Conservation (phyloP, 2,888 invertebrate species). For the Drosophila robusta region DNA sequence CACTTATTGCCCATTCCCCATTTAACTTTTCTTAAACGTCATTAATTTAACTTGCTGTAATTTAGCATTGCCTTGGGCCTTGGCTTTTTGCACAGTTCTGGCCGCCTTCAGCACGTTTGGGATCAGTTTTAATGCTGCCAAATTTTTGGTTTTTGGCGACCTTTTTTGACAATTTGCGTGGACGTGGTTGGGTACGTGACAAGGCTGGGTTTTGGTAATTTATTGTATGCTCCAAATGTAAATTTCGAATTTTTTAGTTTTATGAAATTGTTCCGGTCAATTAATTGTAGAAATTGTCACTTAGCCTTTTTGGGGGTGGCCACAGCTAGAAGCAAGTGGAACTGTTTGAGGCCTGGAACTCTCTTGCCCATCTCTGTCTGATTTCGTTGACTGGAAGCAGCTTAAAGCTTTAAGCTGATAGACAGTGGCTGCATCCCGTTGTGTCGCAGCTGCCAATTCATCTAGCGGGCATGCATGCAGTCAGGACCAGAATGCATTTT, state of each 20-base stretch:
- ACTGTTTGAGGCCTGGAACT: constrained; percentile 14
- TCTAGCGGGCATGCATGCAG: constrained; percentile 43
- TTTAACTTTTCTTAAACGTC: constrained; percentile 64
- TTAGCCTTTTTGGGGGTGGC: constrained; percentile 30
- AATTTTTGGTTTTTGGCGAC: constrained; percentile 44
- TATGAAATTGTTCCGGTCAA: constrained; percentile 83
- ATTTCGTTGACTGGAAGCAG: constrained; percentile 2
- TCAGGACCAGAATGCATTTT: constrained; percentile 67
- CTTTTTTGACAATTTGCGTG: constrained; percentile 63
- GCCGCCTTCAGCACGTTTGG: not conserved
- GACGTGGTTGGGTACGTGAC: constrained; percentile 67
- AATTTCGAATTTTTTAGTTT: constrained; percentile 72
- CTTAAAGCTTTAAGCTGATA: constrained; percentile 59
- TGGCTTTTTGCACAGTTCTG: constrained; percentile 11
- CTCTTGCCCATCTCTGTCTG: not conserved
- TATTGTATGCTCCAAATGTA: constrained; percentile 63
- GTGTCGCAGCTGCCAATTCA: constrained; percentile 58
- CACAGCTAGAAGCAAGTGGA: not conserved
- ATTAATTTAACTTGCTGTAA: constrained; percentile 74
- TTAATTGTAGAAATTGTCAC: constrained; percentile 79
- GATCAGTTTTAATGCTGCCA: constrained; percentile 33
- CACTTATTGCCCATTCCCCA: not conserved
- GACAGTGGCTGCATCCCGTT: constrained; percentile 31
- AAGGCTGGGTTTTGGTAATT: constrained; percentile 76
- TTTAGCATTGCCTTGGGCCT: constrained; percentile 66